These are phyloP conservation scores for Bolborhynchus lineola DNA, from an alignment of 2,113 vertebrate genomes.

Conservation along the genomic window DNA sequence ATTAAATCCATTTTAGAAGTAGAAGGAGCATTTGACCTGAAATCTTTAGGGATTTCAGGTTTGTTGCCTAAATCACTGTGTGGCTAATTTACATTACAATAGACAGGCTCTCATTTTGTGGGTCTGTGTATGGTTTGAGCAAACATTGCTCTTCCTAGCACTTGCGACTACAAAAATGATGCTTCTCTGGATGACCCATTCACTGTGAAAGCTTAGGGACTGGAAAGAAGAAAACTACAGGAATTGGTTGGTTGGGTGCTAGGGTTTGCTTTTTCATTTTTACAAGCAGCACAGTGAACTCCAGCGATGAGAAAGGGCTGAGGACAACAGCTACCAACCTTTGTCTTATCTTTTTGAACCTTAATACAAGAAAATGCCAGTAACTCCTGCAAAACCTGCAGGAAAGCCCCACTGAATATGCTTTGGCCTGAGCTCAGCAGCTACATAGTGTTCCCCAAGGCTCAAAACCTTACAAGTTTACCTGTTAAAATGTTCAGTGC, in stretches of 20 bases:
- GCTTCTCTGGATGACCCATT: background rate
- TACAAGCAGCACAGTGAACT: background rate
- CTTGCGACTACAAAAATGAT: background rate
- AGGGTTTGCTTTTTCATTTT: background rate
- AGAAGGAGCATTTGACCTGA: background rate
- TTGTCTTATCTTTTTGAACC: background rate
- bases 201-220: background rate
- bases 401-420: background rate
- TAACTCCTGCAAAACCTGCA: background rate
- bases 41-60: background rate
- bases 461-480: background rate
- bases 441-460: background rate
- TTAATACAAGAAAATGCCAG: background rate
- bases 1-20: background rate
- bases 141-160: background rate
- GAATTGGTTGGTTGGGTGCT: background rate
- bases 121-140: background rate
- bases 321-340: background rate
- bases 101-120: background rate
- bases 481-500: background rate
- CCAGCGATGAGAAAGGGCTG: background rate
- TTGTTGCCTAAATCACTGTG: conserved; percentile 13
- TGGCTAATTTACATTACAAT: background rate
- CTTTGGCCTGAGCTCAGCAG: background rate
- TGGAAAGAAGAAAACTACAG: background rate